Base-by-base conservation (phyloP, 2,113 vertebrate species). In the Oryzias javanicus region DNA sequence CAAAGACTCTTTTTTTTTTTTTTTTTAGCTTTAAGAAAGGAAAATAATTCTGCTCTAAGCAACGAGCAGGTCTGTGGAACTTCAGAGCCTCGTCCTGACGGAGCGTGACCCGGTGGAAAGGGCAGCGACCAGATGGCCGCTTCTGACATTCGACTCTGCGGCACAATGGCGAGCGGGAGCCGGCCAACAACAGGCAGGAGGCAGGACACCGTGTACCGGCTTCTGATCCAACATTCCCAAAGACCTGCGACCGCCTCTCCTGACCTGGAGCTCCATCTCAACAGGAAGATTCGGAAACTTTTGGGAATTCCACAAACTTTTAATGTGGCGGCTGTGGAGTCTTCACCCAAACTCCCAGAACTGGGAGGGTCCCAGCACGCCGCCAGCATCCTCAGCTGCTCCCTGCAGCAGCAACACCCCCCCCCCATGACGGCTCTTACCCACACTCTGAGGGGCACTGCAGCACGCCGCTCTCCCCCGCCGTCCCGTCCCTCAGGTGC, bases 381-480 rank as follows among this genome's bases (percentile, higher is more conserved):
- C 62, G 60, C 19, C 35, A 44, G 70, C 51, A 67, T 52, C 64
- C 49, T 65, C 40, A 29, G 68, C 60, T 22, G 56, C 53, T 50
- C 24, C 65, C 78, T 77, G 80, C 72, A 79, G 62, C 76, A 61
- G 59, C 73, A n/a, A n/a, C n/a, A 71, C 13, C 46, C 54, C 50
- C 50, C 60, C 10, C 62, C 48, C 46, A 44, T 61, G 60, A 71
- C 53, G 69, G 49, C 62, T 44, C 91, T 92, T 91, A 91, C 91
- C 91, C 89, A 72, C 73, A 84, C 70, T 83, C 83, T 29, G 62
- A 49, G 12, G 89, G 80, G 72, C 77, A 76, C 82, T 85, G 86
- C 78, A 88, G 82, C 67, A 71, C 76, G 46, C 69, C 72, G 40
- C 78, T 82, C 70, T 90, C 82, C 13, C 63, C 60, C 73, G 41